Evolutionary conservation across 2,888 invertebrate species (phyloP), one percentile per base, ranked within the genome.

Genomic region (Sepioteuthis lessoniana): DNA sequence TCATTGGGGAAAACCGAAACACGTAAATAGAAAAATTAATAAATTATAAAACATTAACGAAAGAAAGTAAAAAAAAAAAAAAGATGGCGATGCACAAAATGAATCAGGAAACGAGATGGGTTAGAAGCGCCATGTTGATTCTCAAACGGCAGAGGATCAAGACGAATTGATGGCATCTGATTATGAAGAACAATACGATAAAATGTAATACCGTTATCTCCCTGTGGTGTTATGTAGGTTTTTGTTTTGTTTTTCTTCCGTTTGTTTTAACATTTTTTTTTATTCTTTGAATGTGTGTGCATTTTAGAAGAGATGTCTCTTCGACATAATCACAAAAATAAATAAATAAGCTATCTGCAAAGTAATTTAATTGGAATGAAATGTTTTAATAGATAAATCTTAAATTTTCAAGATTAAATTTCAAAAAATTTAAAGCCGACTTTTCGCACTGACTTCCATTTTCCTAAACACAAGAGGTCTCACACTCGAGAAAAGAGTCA

Each of bases 191-290:
- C 76, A 76, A 76, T 76, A 76, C 25, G 19, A n/a, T 76, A 76
- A 76, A 76, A 76, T 76, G 76, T 76, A 76, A 76, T 76, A n/a
- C 76, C n/a, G n/a, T 76, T 76, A 76, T 76, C 76, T n/a, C 76
- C 76, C n/a, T 35, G 76, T 76, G n/a, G 76, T 76, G n/a, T 35
- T 76, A 76, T 19, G n/a, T n/a, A n/a, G 31, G 16, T 4, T 76
- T 35, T 76, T 76, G n/a, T 76, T 76, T 16, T 76, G n/a, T 4
- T n/a, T n/a, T 76, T n/a, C 16, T n/a, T 76, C 13, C 2, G n/a
- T 60, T 28, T 28, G 31, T 60, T 16, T n/a, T 16, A 76, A 5
- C 5, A 16, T 19, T n/a, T 76, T 35, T 76, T 76, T 60, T 31
- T 28, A 13, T 76, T 76, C 76, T 76, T 60, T 35, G 76, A 13